phyloP scores from a whole-genome alignment of 2,888 invertebrate genomes.

The Aphodius sticticus region DNA sequence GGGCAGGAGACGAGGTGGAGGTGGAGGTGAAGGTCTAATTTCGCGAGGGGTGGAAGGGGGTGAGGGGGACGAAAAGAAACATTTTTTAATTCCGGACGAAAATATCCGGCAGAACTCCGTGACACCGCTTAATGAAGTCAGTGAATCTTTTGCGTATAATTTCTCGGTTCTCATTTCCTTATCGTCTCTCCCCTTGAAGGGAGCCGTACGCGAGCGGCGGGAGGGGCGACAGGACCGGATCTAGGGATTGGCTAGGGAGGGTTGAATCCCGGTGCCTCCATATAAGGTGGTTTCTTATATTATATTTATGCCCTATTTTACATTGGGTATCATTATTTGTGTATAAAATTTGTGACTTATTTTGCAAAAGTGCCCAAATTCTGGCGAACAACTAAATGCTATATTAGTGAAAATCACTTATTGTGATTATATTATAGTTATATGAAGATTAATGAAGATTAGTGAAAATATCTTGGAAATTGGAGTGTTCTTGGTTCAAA shows the following conservation, averaged over 20 bases:
- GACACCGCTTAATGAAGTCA: slow-evolving; percentile 37
- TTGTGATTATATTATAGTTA: no score
- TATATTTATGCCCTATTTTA: neutral
- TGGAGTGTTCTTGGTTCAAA: no score
- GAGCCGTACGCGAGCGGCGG: slow-evolving; percentile 11
- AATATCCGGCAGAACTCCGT: slow-evolving; percentile 29
- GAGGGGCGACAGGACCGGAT: neutral
- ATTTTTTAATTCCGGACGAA: slow-evolving; percentile 32
- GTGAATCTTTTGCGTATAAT: slow-evolving; percentile 37
- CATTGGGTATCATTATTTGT: neutral
- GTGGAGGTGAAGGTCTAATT: slow-evolving; percentile 28
- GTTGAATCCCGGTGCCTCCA: neutral
- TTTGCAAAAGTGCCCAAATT: no score
- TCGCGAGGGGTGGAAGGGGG: slow-evolving; percentile 11
- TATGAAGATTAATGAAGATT: no score
- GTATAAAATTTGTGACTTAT: no score
- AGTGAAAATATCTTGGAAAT: no score
- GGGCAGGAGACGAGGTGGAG: slow-evolving; percentile 30
- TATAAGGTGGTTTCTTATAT: neutral
- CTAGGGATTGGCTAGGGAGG: neutral
- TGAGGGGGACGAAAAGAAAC: slow-evolving; percentile 9
- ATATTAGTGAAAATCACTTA: no score
- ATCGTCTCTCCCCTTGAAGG: slow-evolving; percentile 12
- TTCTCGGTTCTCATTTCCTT: slow-evolving; percentile 24
- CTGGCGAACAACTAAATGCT: no score